Evolutionary conservation across 2,888 invertebrate species (phyloP), one percentile per base, ranked within the genome.

Genomic region (Ashinkailepas kermadecensis): DNA sequence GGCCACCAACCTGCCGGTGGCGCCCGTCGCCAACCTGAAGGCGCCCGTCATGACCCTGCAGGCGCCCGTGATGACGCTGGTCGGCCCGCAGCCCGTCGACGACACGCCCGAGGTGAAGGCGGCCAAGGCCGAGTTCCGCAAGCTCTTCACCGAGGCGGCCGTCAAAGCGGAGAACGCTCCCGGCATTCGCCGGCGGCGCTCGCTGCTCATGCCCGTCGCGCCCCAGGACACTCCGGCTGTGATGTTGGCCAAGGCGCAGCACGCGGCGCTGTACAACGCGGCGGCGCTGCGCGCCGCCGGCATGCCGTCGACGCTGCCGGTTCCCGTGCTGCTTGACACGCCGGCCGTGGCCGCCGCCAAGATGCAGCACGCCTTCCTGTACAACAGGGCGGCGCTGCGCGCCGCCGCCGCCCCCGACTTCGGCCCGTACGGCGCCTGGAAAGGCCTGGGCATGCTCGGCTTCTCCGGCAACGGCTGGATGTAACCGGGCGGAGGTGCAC

Each of bases 1-100:
- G 8, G 91, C 90, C 74, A 90, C 90, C 57, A 91, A 91, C 86
- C 86, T 91, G 78, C 91, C 92, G 80, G 86, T 86, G 54, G 87
- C 85, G 25, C 86, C 87, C 25, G 85, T 83, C 15, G 85, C 82
- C 81, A 81, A 81, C n/a, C 82, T 86, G 86, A 81, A 88, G 87
- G 25, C 88, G 89, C 7, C 74, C 54, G 87, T 87, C 83, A 84
- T 58, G 18, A 83, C 82, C 21, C 82, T 86, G 86, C 82, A 88
- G 87, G 39, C 88, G 89, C 7, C 74, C 54, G 87, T 87, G 83
- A 84, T 58, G 21, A 83, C 83, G 21, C 82, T n/a, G 78, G 62
- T 70, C 74, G 78, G 62, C 21, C 86, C 85, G 57, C 83, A 84
- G 80, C 86, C 85, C 23, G 86, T 86, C 15, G 81, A 85, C 81